A percentile compares a stretch with the other conserved stretches of the same genome.
These are phyloP conservation scores for Mareca strepera DNA, from an alignment of 2,797 vertebrate genomes.

Conservation along the genomic window DNA sequence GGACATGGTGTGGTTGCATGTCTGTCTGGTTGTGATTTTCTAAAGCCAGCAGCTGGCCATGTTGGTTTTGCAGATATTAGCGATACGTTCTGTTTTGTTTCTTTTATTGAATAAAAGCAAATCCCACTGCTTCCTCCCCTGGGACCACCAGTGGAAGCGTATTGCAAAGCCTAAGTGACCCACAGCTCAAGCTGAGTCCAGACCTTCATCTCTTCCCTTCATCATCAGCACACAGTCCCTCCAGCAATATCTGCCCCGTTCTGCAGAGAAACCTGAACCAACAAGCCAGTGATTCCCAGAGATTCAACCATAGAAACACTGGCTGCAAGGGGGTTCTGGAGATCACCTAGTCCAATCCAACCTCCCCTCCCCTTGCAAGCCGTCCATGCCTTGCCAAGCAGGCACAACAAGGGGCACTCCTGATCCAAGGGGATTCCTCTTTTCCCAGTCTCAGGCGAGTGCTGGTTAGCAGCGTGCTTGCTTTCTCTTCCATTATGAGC, in stretches of 20 bases:
- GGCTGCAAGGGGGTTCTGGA: background rate
- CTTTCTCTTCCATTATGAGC: background rate
- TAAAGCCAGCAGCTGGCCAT: background rate
- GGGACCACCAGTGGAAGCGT: background rate
- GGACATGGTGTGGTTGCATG: rapidly evolving
- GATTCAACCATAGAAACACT: background rate
- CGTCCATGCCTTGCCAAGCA: background rate
- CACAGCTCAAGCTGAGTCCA: background rate
- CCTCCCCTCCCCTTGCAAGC: background rate
- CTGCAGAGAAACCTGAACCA: background rate
- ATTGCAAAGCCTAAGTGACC: background rate
- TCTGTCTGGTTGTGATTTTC: background rate
- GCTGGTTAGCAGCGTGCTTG: background rate
- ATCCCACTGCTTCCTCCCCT: background rate
- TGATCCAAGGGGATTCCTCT: background rate
- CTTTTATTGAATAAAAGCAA: background rate
- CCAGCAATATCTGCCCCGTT: rapidly evolving
- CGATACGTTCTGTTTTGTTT: background rate
- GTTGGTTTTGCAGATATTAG: background rate
- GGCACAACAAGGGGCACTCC: background rate
- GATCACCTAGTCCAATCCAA: too few relatives aligned
- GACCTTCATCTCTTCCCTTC: background rate
- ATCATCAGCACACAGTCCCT: too few relatives aligned
- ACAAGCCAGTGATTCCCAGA: background rate
- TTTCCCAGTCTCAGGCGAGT: background rate